A percentile compares a stretch with the other conserved stretches of the same genome.
Conservation (phyloP, 2,888 invertebrate species). For the Dryococelus australis region DNA sequence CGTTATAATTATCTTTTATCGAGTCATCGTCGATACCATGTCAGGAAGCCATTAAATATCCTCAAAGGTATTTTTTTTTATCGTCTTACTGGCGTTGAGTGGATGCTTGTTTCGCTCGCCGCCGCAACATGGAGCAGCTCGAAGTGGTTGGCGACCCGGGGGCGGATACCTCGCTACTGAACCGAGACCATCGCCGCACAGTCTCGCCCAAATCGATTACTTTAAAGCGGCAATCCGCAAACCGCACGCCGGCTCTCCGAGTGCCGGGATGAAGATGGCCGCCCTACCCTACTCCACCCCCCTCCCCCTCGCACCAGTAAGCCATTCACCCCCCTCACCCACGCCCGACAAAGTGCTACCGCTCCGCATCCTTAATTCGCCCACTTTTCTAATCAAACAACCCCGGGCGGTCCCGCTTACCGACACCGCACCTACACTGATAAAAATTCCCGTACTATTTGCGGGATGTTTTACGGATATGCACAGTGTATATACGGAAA, state of each 20-base stretch:
- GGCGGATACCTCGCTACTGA: slow-evolving; percentile 3
- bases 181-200: background rate
- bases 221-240: slow-evolving; percentile 11
- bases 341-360: background rate
- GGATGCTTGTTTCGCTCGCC: too few relatives aligned
- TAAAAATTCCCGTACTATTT: too few relatives aligned
- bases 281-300: background rate
- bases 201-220: background rate
- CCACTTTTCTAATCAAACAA: slow-evolving; percentile 5
- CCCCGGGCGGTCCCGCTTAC: background rate
- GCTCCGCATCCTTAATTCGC: slow-evolving; percentile 6
- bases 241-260: background rate
- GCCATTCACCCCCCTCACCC: background rate
- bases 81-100: too few relatives aligned
- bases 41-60: too few relatives aligned
- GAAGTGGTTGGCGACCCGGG: too few relatives aligned
- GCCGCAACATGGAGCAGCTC: too few relatives aligned
- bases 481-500: too few relatives aligned
- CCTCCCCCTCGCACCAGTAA: background rate
- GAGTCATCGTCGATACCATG: too few relatives aligned
- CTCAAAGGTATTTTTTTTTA: too few relatives aligned
- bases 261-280: slow-evolving; percentile 10
- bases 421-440: too few relatives aligned
- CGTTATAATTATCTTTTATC: too few relatives aligned
- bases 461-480: too few relatives aligned